These are phyloP conservation scores for Lemur catta DNA, from an alignment of 2,797 vertebrate species.

Conservation along the genomic window DNA sequence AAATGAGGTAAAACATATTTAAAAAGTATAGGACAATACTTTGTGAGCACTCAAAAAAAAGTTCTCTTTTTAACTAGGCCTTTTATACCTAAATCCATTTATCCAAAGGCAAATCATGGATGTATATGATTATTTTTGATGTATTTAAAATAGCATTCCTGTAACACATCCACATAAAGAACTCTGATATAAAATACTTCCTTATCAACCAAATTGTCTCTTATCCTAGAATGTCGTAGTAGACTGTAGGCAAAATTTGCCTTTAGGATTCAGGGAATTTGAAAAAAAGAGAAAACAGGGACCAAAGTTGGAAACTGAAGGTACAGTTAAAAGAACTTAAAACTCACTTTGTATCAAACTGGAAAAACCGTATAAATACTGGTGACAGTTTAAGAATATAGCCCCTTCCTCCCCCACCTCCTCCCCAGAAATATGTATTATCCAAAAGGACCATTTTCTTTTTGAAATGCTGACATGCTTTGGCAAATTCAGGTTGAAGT, in stretches of 20 bases:
- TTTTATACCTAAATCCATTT: conserved; percentile 8
- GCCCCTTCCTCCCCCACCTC: too few relatives aligned
- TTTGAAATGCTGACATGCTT: conserved; percentile 10
- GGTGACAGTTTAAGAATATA: not conserved
- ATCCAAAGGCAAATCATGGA: not conserved
- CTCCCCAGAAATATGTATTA: not conserved
- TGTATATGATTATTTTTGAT: not conserved
- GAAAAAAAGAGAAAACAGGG: not conserved
- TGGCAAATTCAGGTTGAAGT: conserved; percentile 66
- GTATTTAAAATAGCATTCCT: conserved; percentile 16
- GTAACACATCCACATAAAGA: not conserved
- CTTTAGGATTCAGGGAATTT: not conserved
- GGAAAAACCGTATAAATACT: conserved; percentile 40
- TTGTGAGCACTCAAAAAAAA: not conserved
- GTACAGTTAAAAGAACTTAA: not conserved
- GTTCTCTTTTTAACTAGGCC: not conserved
- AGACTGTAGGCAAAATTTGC: not conserved
- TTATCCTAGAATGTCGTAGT: not conserved
- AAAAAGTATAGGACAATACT: not conserved
- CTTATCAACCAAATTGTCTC: not conserved
- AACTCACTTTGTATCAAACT: conserved; percentile 8
- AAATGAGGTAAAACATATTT: not conserved
- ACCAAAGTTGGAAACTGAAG: not conserved
- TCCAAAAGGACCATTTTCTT: conserved; percentile 11
- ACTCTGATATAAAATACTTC: not conserved